These are phyloP conservation scores for Rhogogaster chlorosoma DNA, from an alignment of 2,888 invertebrate species.

Conservation along the genomic window DNA sequence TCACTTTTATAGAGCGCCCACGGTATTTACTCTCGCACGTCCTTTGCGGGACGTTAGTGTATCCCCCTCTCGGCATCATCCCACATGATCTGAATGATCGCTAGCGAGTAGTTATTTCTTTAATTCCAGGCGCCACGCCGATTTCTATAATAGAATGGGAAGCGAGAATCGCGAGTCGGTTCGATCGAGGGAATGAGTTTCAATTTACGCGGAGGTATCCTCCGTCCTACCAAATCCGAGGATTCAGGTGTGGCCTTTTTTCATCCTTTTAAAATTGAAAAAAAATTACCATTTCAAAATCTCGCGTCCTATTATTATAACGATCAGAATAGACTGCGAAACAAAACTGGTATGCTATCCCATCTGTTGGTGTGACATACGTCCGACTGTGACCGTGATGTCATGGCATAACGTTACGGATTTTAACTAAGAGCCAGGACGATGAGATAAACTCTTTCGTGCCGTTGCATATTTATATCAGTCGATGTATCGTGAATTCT, in stretches of 20 bases:
- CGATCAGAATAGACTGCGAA: neutral
- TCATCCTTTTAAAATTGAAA: neutral
- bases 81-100: neutral
- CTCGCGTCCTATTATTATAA: neutral
- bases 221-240: neutral
- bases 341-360: neutral
- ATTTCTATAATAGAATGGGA: conserved; percentile 46
- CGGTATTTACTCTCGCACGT: conserved; percentile 61
- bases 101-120: conserved; percentile 49
- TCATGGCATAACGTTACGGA: neutral
- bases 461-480: conserved; percentile 31
- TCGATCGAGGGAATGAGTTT: conserved; percentile 26
- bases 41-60: conserved; percentile 59
- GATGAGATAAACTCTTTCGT: conserved; percentile 14
- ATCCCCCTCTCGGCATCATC: conserved; percentile 18
- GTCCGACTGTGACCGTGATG: neutral
- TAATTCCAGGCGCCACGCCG: conserved; percentile 55
- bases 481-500: conserved; percentile 6
- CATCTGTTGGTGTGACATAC: neutral
- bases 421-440: neutral
- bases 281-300: neutral
- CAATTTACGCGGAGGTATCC: neutral
- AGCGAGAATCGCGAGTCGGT: conserved; percentile 25
- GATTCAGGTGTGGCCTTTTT: neutral
- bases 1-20: conserved; percentile 77